phyloP scores from a whole-genome alignment of 2,113 vertebrate species.

The Hemiscyllium ocellatum region DNA sequence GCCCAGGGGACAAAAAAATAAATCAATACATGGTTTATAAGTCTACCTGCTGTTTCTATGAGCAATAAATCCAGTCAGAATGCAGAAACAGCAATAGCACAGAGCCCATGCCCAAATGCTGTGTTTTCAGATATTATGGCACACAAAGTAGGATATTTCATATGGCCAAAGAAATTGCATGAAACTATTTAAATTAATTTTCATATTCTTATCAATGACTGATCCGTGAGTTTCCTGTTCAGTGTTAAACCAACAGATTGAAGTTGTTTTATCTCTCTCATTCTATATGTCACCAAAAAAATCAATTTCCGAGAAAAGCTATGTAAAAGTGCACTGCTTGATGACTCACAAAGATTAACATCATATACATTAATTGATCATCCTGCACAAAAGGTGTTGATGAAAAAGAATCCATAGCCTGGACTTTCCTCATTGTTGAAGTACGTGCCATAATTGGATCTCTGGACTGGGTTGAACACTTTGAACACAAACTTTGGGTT shows the following conservation, averaged over 20 bases:
- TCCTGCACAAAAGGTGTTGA: neutral
- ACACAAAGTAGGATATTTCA: neutral
- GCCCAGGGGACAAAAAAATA: neutral
- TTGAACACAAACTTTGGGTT: no score
- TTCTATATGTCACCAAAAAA: neutral
- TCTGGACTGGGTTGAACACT: neutral
- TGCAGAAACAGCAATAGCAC: neutral
- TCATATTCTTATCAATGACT: neutral
- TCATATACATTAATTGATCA: neutral
- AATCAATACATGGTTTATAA: neutral
- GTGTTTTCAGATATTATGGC: neutral
- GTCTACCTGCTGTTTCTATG: neutral
- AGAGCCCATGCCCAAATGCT: neutral
- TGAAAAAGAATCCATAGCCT: neutral
- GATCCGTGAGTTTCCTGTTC: neutral
- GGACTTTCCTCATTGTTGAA: neutral
- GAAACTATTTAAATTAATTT: slow-evolving; percentile 11
- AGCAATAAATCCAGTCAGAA: neutral
- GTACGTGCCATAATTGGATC: neutral
- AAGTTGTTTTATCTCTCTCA: neutral
- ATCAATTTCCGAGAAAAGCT: neutral
- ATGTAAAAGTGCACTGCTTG: neutral
- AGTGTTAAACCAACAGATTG: neutral
- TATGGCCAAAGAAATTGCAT: neutral
- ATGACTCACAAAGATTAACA: neutral